Percentiles rank a stretch among this genome's conserved stretches.
These are phyloP conservation scores for Ivindomyrus marchei DNA, from an alignment of 2,113 vertebrate species.

Conservation along the genomic window DNA sequence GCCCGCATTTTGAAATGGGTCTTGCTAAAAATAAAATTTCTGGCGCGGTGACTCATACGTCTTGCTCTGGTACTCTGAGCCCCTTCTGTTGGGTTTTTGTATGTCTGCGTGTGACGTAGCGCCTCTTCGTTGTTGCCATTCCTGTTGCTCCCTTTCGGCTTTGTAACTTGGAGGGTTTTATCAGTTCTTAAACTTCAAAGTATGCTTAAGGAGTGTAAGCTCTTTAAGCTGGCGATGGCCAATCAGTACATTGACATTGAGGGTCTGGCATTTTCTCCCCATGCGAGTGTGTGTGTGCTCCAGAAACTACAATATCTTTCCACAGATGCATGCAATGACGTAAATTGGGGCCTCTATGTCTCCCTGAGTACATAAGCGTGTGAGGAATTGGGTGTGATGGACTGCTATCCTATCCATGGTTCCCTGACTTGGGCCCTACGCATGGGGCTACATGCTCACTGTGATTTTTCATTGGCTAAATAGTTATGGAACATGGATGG, in stretches of 20 bases:
- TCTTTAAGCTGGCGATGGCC: not conserved
- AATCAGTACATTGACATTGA: not conserved
- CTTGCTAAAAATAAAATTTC: conserved; percentile 2
- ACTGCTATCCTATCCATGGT: not conserved
- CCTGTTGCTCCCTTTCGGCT: not conserved
- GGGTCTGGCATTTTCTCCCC: not conserved
- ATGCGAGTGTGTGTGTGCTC: not conserved
- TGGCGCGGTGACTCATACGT: not conserved
- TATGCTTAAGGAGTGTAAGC: not conserved
- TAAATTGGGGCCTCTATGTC: not conserved
- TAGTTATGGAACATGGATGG: not conserved
- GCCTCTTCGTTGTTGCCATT: not conserved
- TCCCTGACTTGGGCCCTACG: not conserved
- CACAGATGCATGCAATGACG: not conserved
- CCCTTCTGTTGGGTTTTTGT: not conserved
- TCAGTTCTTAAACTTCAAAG: no score
- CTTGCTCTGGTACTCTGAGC: not conserved
- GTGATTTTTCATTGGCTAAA: not conserved
- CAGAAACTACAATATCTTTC: not conserved
- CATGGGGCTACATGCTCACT: not conserved
- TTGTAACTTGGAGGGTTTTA: not conserved
- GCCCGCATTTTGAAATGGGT: not conserved
- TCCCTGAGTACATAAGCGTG: not conserved
- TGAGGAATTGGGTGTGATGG: not conserved
- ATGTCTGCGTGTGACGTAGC: not conserved